Evolutionary conservation across 2,797 vertebrate genomes (phyloP).

Genomic region (Malurus leucopterus): DNA sequence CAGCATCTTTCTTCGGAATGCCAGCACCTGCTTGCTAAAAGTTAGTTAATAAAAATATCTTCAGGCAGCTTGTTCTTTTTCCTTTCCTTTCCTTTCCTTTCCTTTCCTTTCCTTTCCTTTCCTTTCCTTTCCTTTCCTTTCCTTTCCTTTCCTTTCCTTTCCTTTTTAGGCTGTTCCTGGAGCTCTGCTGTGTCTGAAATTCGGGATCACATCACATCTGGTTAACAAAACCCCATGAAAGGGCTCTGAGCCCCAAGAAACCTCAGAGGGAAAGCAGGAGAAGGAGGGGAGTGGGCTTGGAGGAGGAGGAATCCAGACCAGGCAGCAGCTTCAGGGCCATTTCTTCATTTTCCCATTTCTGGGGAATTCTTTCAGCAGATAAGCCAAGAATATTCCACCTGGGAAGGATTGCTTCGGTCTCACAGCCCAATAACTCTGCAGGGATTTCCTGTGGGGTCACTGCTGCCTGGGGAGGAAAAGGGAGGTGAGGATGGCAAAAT

Average conservation of each 20-base stretch:
- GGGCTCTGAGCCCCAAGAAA: background rate
- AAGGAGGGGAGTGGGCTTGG: background rate
- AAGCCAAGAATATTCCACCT: background rate
- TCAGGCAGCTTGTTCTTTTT: conserved; percentile 61
- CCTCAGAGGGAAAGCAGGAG: background rate
- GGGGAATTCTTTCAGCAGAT: background rate
- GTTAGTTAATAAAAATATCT: conserved; percentile 74
- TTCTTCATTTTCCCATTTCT: background rate
- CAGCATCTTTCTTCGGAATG: background rate
- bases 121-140: too few species aligned
- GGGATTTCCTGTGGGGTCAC: background rate
- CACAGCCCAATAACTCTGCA: background rate
- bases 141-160: too few species aligned
- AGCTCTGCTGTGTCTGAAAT: background rate
- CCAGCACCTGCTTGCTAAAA: conserved; percentile 47
- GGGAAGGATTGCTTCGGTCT: background rate
- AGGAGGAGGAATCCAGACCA: background rate
- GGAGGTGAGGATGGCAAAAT: background rate
- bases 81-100: too few species aligned
- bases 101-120: too few species aligned
- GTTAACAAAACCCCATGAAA: background rate
- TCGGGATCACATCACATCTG: background rate
- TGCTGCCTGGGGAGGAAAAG: background rate
- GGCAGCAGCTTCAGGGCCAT: background rate
- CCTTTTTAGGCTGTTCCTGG: conserved; percentile 47